phyloP scores from a whole-genome alignment of 2,797 vertebrate genomes.

The Pyrocephalus nanus region DNA sequence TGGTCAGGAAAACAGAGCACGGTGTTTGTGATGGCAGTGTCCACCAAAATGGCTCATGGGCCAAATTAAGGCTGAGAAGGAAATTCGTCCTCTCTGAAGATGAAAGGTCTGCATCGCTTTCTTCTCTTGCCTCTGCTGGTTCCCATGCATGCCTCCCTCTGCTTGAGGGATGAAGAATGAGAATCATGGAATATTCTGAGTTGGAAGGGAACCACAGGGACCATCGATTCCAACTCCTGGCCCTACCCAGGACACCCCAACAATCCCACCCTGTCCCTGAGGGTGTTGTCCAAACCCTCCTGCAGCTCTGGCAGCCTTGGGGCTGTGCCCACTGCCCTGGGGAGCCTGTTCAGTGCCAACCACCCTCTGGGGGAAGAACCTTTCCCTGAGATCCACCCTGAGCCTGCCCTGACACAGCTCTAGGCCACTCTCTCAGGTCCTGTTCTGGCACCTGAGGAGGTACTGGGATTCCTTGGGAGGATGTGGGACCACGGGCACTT shows the following conservation, averaged over 20 bases:
- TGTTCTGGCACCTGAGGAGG: not conserved
- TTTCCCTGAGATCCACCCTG: rapidly evolving
- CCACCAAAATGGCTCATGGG: not conserved
- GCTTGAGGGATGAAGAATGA: not conserved
- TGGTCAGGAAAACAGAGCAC: not conserved
- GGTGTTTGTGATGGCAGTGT: not conserved
- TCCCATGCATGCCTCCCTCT: not conserved
- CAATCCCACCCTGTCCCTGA: rapidly evolving
- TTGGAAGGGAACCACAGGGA: not conserved
- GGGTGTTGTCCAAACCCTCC: rapidly evolving
- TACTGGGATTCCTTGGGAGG: not conserved
- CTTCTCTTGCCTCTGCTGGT: not conserved
- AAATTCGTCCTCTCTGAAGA: not conserved
- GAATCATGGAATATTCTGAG: not conserved
- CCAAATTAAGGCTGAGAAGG: not conserved
- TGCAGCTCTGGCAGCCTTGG: not conserved
- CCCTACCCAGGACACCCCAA: not conserved
- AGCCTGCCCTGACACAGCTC: rapidly evolving
- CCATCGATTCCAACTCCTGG: rapidly evolving
- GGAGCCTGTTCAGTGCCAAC: not conserved
- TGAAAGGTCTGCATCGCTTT: not conserved
- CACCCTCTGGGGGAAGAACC: not conserved
- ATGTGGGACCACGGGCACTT: rapidly evolving
- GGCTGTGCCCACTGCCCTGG: not conserved
- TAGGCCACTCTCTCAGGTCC: not conserved